Evolutionary conservation across 2,113 vertebrate genomes (phyloP), one percentile per base, ranked within the genome.

Genomic region (Alaudala cheleensis): DNA sequence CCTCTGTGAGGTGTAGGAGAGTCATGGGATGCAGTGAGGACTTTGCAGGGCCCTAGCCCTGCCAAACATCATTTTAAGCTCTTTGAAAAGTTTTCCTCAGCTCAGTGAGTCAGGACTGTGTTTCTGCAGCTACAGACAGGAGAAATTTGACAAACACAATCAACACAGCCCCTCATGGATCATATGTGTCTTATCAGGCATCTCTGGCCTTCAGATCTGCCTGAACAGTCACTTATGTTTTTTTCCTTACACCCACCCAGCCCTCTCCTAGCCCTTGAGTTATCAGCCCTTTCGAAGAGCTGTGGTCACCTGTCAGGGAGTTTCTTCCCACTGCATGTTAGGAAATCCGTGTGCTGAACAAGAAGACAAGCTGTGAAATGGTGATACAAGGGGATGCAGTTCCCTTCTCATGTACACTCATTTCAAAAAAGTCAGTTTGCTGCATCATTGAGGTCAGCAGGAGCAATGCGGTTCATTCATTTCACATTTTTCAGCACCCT

Each of bases 51-150:
- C 47, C 53, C 5, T 31, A 65, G 40, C 19, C 11, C 24, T 65
- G 26, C 39, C 49, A 85, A 47, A 39, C 2, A 4, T 37, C 1
- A n/a, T 66, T 79, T 74, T 33, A 78, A 74, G 26, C 12, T 80
- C 51, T 61, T 50, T 37, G 16, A 67, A 62, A 62, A 6, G 2
- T 71, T 76, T 89, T 10, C 47, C 23, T 79, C 11, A 47, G 73
- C 24, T 29, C 24, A 8, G 28, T 26, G 74, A 62, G 11, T 21
- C 4, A 4, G 44, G 50, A 80, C 37, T 0, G 0, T 9, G 40
- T 51, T 62, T 69, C 33, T 73, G 37, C 49, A 70, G 11, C 28
- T 1, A 2, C 64, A 40, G 37, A 39, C 44, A 60, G 70, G 24
- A 90, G 72, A 37, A 82, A 47, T 29, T 20, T 42, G 40, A 64